A percentile compares a stretch with the other conserved stretches of the same genome.
phyloP scores from a whole-genome alignment of 2,888 invertebrate genomes.

The Altica lythri region DNA sequence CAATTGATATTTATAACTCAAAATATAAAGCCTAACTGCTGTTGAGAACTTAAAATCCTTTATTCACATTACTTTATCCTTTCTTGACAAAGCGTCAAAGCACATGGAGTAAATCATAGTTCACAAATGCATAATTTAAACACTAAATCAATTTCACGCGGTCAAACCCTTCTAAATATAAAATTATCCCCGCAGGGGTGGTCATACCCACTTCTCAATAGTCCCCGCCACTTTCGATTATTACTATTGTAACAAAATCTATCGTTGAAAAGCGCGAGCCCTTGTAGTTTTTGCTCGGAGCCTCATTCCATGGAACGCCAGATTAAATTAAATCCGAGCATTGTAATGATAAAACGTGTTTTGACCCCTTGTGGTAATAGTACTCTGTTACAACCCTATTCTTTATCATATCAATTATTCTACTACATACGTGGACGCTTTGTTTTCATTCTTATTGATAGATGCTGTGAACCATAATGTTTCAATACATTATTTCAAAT shows the following conservation, averaged over 20 bases:
- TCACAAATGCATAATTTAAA: slow-evolving; percentile 24
- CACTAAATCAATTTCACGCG: slow-evolving; percentile 42
- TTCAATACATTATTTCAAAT: slow-evolving; percentile 6
- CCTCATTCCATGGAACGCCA: slow-evolving; percentile 45
- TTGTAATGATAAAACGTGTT: slow-evolving; percentile 56
- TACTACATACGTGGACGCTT: slow-evolving; percentile 49
- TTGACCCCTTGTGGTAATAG: slow-evolving; percentile 54
- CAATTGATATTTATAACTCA: no score
- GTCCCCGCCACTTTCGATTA: slow-evolving; percentile 37
- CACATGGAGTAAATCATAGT: slow-evolving; percentile 27
- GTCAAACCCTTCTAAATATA: slow-evolving; percentile 43
- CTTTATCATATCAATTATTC: slow-evolving; percentile 53
- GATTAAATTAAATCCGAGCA: slow-evolving; percentile 56
- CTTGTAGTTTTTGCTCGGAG: slow-evolving; percentile 41
- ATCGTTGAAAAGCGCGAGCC: slow-evolving; percentile 37
- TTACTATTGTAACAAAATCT: slow-evolving; percentile 50
- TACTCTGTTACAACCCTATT: slow-evolving; percentile 51
- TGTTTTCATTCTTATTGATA: slow-evolving; percentile 43
- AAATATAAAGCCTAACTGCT: background rate
- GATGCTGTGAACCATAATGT: slow-evolving; percentile 8
- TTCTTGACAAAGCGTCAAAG: slow-evolving; percentile 5
- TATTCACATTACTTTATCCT: slow-evolving; percentile 3
- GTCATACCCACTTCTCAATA: slow-evolving; percentile 30
- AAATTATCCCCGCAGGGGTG: slow-evolving; percentile 41
- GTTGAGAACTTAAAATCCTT: slow-evolving; percentile 1